Evolutionary conservation across 2,888 invertebrate species (phyloP), one percentile per base, ranked within the genome.

Genomic region (Bimastos eiseni): DNA sequence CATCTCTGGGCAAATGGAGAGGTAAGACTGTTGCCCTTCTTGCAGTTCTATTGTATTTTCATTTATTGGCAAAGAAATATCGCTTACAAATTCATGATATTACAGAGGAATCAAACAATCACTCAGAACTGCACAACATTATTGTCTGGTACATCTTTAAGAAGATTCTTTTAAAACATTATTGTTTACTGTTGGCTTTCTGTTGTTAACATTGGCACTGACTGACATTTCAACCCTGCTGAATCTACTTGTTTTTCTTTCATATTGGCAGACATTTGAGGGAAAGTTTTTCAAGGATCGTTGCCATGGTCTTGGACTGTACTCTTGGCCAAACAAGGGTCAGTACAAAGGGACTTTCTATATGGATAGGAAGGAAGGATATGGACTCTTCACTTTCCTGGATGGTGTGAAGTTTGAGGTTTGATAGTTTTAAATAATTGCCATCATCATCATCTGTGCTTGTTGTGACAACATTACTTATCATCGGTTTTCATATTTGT

Each of bases 341-440:
- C 92, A 92, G 8, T 95, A 93, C 91, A 91, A 91, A 17, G 95
- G 95, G 11, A 93, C 93, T 36, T 95, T 95, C 91, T 95, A 94
- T 92, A 94, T 95, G 93, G 94, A 95, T 91, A 93, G 93, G 83
- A 94, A 94, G 92, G 95, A 95, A 92, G 95, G 95, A 0, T 95
- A 94, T 93, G 95, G 95, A 11, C 92, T 92, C 0, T 94, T 94
- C 90, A 92, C 88, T 83, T 94, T 94, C 91, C 92, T 94, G 11
- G 94, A 94, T 93, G 94, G 94, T 33, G 93, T 93, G 90, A 93
- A 92, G 83, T 95, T 95, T 93, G 93, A 95, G 94, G 95, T 95
- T 92, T 91, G 91, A 41, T n/a, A 8, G 30, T 86, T 41, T 41
- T 4, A 37, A n/a, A 38, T 38, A 30, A 37, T 30, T n/a, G n/a